Evolutionary conservation across 2,797 vertebrate species (phyloP).

Genomic region (Onychomys torridus): DNA sequence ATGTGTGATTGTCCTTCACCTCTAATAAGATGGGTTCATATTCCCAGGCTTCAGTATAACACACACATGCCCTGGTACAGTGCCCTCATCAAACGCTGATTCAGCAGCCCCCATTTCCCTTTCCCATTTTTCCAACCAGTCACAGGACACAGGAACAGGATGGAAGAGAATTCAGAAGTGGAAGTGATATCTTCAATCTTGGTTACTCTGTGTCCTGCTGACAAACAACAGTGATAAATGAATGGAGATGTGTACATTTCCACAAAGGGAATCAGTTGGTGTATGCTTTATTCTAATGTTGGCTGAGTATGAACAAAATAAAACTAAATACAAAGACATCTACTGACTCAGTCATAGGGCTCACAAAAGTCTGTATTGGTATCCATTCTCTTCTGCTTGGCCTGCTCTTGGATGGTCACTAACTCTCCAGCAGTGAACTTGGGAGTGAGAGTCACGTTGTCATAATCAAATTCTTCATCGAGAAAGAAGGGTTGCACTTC

Average conservation of each 20-base stretch:
- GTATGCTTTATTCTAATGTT: conserved; percentile 62
- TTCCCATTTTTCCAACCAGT: neutral
- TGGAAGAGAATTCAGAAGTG: neutral
- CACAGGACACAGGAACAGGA: neutral
- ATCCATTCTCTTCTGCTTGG: neutral
- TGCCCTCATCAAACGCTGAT: neutral
- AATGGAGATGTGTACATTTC: neutral
- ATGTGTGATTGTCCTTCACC: neutral
- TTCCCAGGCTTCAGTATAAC: neutral
- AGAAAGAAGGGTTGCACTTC: conserved; percentile 88
- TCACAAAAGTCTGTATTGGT: neutral
- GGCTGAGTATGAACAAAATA: conserved; percentile 12
- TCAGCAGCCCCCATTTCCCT: neutral
- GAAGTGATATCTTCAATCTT: neutral
- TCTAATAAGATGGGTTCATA: neutral
- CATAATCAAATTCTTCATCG: conserved; percentile 90
- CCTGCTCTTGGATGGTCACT: conserved; percentile 59
- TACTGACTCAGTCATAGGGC: conserved; percentile 57
- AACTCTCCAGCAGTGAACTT: conserved; percentile 86
- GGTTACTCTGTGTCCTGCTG: neutral
- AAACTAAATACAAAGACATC: neutral
- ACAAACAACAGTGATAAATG: neutral
- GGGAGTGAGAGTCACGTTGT: conserved; percentile 86
- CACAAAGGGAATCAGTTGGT: neutral
- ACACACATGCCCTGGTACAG: too few relatives aligned